phyloP scores from a whole-genome alignment of 2,797 vertebrate genomes.

The Premnoplex brunnescens region DNA sequence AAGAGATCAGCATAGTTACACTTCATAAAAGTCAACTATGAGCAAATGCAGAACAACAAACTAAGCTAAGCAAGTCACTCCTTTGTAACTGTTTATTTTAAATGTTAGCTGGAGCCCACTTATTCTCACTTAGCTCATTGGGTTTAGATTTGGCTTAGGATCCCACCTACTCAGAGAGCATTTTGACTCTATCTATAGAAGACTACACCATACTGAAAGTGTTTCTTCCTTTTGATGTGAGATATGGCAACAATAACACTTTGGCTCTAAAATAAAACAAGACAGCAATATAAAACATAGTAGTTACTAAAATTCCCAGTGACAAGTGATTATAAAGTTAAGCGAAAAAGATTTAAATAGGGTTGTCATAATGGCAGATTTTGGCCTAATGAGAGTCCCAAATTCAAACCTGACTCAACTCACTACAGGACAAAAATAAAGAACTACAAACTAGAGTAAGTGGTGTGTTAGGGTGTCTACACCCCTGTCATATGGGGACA shows the following conservation, averaged over 20 bases:
- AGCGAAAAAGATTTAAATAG: conserved; percentile 5
- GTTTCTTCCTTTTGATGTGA: conserved; percentile 53
- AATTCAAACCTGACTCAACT: neutral
- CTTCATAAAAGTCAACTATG: neutral
- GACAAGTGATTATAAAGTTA: neutral
- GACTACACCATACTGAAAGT: conserved; percentile 37
- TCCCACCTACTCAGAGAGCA: conserved; percentile 53
- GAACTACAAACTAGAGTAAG: neutral
- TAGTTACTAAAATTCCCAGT: conserved; percentile 17
- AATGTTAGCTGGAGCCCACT: conserved; percentile 46
- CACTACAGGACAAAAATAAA: neutral
- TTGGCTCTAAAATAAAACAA: conserved; percentile 47
- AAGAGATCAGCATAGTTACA: neutral
- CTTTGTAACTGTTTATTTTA: conserved; percentile 62
- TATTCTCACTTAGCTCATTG: conserved; percentile 58
- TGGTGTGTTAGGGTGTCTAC: neutral
- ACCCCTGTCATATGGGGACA: neutral
- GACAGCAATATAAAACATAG: conserved; percentile 27
- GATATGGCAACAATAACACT: conserved; percentile 55
- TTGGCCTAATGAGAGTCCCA: neutral
- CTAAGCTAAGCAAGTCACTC: conserved; percentile 11
- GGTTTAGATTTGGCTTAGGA: conserved; percentile 49
- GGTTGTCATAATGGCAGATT: neutral
- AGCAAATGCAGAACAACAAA: conserved; percentile 39
- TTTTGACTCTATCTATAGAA: conserved; percentile 57